Conservation (phyloP, 2,888 invertebrate species). For the Carpatolechia fugitivella region DNA sequence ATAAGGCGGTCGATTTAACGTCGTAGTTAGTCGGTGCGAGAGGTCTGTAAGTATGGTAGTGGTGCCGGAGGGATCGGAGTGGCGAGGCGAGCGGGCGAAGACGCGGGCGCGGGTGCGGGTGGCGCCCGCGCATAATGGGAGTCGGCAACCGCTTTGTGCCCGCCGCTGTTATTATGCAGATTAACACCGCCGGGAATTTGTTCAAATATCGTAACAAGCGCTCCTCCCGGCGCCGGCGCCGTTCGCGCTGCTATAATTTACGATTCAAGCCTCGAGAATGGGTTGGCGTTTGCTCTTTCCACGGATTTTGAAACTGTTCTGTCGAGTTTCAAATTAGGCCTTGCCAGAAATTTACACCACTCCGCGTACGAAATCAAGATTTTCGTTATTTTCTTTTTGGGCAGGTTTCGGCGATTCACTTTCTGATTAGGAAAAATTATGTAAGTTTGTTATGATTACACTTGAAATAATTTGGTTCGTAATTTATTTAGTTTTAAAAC, state of each 20-base stretch:
- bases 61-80: conserved; percentile 23
- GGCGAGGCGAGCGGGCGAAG: conserved; percentile 44
- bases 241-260: conserved; percentile 68
- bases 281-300: conserved; percentile 63
- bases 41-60: conserved; percentile 8
- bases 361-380: conserved; percentile 40
- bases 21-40: conserved; percentile 31
- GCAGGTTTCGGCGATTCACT: conserved; percentile 28
- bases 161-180: conserved; percentile 79
- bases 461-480: background rate
- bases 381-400: conserved; percentile 33
- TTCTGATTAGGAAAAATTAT: background rate
- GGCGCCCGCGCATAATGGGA: conserved; percentile 74
- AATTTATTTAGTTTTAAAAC: no score
- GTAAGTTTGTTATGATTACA: background rate
- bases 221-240: conserved; percentile 75
- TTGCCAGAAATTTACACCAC: conserved; percentile 40
- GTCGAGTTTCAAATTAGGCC: conserved; percentile 55
- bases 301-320: conserved; percentile 49
- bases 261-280: conserved; percentile 68
- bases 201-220: conserved; percentile 79
- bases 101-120: conserved; percentile 44
- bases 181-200: conserved; percentile 79
- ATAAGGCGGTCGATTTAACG: conserved; percentile 52
- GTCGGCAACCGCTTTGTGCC: conserved; percentile 74